Base-by-base conservation (phyloP, 1,140 invertebrate genomes). In the Ooceraea biroi region DNA sequence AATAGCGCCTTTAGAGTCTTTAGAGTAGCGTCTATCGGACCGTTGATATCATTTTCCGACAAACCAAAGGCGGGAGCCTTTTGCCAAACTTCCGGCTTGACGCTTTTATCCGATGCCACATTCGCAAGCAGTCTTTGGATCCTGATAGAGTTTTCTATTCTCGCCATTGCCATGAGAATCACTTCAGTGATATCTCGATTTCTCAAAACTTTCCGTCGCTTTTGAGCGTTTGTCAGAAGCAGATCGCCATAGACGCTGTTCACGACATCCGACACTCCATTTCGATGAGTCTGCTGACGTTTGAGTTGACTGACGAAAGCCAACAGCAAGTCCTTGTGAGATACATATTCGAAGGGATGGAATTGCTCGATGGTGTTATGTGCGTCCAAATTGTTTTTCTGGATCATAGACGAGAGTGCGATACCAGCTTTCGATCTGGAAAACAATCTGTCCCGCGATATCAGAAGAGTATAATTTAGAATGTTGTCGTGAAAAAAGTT, bases 221-320 rank as follows among this genome's bases (percentile, higher is more conserved):
- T 76, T 8, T 19, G 46, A 12, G 1, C 7, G 3, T 63, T 58
- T 55, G 7, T 55, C 30, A 73, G 17, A 63, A 84, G 48, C 2
- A 84, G 8, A 14, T 74, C 30, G 14, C 68, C 71, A n/a, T 84
- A 84, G 12, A 74, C 41, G 0, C 22, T 52, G 5, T 85, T 48
- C 8, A 85, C 4, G 1, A 72, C 7, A 2, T 73, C 48, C 1
- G 78, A 72, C 8, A 82, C 0, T 19, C 25, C 2, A n/a, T n/a
- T 14, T 5, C n/a, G 30, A 36, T 57, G 25, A 50, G 10, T 1
- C 10, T 76, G 66, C 2, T 76, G 46, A 84, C 82, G 84, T 12
- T 82, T 74, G 14, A 85, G 46, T 44, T 57, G 69, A 14, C 84
- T 60, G 14, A 84, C 44, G 12, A 66, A 55, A 50, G 84, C 80